These are phyloP conservation scores for Micrasema longulum DNA, from an alignment of 1,140 invertebrate genomes.

Conservation along the genomic window DNA sequence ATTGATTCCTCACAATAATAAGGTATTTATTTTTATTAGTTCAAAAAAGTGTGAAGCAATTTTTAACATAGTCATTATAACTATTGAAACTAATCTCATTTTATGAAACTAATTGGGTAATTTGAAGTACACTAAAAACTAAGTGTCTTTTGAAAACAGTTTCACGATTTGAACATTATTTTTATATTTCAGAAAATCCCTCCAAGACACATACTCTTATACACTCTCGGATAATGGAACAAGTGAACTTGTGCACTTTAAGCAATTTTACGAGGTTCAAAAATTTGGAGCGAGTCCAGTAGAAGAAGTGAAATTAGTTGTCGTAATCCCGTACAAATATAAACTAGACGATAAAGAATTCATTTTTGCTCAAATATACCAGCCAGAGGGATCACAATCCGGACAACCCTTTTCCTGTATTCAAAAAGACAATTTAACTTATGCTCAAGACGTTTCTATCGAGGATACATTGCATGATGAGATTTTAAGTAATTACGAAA, in stretches of 20 bases:
- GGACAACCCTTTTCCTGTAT: conserved; percentile 56
- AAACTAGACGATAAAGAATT: conserved; percentile 40
- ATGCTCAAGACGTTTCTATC: conserved; percentile 2
- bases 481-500: conserved; percentile 1
- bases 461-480: not conserved
- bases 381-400: conserved; percentile 54
- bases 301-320: conserved; percentile 55
- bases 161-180: too few relatives aligned
- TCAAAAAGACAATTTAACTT: conserved; percentile 28
- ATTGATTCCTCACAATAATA: too few relatives aligned
- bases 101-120: too few relatives aligned
- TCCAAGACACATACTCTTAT: conserved; percentile 58
- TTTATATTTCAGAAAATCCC: conserved; percentile 58
- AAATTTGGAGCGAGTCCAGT: conserved; percentile 63
- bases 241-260: conserved; percentile 31
- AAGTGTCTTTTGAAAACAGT: too few relatives aligned
- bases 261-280: conserved; percentile 59
- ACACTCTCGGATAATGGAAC: conserved; percentile 25
- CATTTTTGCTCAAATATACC: conserved; percentile 57
- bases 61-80: too few relatives aligned
- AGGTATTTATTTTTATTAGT: too few relatives aligned
- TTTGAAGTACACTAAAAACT: too few relatives aligned
- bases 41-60: too few relatives aligned
- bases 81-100: too few relatives aligned
- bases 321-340: conserved; percentile 58